phyloP scores from a whole-genome alignment of 2,797 vertebrate genomes.

The Pseudochaenichthys georgianus region DNA sequence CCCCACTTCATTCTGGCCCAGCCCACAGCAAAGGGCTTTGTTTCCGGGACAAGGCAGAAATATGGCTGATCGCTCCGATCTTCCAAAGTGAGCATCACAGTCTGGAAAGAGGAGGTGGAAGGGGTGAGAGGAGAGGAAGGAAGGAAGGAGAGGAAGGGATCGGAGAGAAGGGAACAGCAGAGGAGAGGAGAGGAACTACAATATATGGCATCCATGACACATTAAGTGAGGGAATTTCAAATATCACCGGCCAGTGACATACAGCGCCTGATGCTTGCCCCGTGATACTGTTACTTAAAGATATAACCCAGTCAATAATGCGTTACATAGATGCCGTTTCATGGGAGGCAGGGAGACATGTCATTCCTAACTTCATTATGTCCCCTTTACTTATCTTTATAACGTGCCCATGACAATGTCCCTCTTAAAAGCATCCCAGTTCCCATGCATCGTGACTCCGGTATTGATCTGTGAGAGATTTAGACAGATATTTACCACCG shows the following conservation, averaged over 20 bases:
- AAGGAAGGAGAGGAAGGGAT: not conserved
- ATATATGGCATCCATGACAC: not conserved
- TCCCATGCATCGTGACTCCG: not conserved
- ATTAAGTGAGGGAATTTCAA: not conserved
- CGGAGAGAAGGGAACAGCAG: not conserved
- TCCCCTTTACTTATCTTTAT: no score
- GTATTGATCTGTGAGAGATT: not conserved
- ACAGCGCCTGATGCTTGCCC: not conserved
- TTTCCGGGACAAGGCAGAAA: slow-evolving; percentile 79
- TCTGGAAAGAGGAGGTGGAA: slow-evolving; percentile 50
- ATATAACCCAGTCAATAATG: no score
- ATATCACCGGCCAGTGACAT: not conserved
- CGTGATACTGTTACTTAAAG: not conserved
- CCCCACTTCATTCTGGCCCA: slow-evolving; percentile 80
- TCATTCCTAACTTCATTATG: no score
- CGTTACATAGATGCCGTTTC: no score
- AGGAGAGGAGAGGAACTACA: not conserved
- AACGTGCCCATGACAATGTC: not conserved
- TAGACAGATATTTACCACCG: not conserved
- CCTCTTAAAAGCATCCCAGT: not conserved
- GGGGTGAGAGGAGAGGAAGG: slow-evolving; percentile 39
- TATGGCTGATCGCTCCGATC: slow-evolving; percentile 75
- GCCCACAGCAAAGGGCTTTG: slow-evolving; percentile 81
- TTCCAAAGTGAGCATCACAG: slow-evolving; percentile 83
- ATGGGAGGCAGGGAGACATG: no score